Evolutionary conservation across 2,888 invertebrate genomes (phyloP).

Genomic region (Lacanobia oleracea): DNA sequence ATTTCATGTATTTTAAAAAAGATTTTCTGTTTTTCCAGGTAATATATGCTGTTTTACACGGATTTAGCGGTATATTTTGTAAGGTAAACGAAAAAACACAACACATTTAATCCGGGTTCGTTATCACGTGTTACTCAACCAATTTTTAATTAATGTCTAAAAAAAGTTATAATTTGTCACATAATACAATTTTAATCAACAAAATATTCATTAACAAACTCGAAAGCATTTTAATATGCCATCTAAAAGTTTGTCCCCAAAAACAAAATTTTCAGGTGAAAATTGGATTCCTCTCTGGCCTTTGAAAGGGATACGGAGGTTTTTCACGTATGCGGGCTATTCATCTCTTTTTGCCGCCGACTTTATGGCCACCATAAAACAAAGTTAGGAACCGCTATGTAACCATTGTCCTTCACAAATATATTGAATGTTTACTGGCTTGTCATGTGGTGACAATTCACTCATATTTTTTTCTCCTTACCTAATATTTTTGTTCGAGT

Average conservation of each 20-base stretch:
- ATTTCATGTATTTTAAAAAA: constrained; percentile 20
- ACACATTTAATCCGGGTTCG: not conserved
- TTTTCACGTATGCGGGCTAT: constrained; percentile 24
- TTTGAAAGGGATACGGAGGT: constrained; percentile 29
- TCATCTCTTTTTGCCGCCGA: constrained; percentile 29
- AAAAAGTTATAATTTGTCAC: not conserved
- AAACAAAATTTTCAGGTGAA: constrained; percentile 27
- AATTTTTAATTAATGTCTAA: not conserved
- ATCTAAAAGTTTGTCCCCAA: not conserved
- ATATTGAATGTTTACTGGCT: constrained; percentile 50
- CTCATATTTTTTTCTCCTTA: not conserved
- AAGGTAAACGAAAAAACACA: constrained; percentile 14
- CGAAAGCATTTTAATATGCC: constrained; percentile 4
- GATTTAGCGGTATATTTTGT: not conserved
- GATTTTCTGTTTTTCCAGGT: constrained; percentile 54
- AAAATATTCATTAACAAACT: not conserved
- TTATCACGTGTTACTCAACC: not conserved
- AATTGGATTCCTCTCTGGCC: constrained; percentile 32
- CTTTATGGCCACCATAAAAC: constrained; percentile 47
- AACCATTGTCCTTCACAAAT: constrained; percentile 36
- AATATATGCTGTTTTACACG: constrained; percentile 50
- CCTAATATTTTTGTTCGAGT: not conserved
- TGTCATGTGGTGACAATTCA: not conserved
- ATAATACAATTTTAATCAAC: constrained; percentile 17
- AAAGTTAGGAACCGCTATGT: constrained; percentile 30